Conservation (phyloP, 2,797 vertebrate genomes). For the Mormyrus hasselquistii region DNA sequence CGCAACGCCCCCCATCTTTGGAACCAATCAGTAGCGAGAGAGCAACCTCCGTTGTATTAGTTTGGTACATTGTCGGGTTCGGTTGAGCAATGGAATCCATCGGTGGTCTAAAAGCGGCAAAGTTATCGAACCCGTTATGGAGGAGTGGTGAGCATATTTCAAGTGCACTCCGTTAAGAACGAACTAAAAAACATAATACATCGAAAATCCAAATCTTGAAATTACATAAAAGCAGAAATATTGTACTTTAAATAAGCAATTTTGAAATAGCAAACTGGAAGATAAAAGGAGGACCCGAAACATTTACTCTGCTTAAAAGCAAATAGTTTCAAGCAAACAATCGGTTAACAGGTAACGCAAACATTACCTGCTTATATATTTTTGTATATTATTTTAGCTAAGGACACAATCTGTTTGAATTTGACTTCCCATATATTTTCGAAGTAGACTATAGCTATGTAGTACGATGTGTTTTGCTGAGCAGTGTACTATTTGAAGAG, state of each 20-base stretch:
- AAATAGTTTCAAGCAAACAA: neutral
- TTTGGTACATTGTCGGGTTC: conserved; percentile 14
- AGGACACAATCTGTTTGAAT: neutral
- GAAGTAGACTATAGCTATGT: neutral
- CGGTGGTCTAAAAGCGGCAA: conserved; percentile 8
- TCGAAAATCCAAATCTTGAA: neutral
- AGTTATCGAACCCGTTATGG: conserved; percentile 2
- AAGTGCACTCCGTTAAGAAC: neutral
- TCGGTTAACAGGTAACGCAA: neutral
- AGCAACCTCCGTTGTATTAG: neutral
- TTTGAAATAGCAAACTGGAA: neutral
- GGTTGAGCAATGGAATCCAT: conserved; percentile 19
- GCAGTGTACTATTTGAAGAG: neutral
- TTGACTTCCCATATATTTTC: neutral
- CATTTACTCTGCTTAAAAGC: neutral
- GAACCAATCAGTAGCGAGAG: conserved; percentile 46
- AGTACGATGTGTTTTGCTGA: neutral
- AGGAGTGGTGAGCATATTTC: neutral
- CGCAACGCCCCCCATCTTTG: conserved; percentile 25
- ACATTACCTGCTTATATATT: neutral
- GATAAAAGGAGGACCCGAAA: neutral
- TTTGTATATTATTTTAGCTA: neutral
- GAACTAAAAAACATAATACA: neutral
- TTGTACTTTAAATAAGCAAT: neutral
- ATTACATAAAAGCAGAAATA: neutral